Evolutionary conservation across 2,888 invertebrate genomes (phyloP).

Genomic region (Andrena bicolor): DNA sequence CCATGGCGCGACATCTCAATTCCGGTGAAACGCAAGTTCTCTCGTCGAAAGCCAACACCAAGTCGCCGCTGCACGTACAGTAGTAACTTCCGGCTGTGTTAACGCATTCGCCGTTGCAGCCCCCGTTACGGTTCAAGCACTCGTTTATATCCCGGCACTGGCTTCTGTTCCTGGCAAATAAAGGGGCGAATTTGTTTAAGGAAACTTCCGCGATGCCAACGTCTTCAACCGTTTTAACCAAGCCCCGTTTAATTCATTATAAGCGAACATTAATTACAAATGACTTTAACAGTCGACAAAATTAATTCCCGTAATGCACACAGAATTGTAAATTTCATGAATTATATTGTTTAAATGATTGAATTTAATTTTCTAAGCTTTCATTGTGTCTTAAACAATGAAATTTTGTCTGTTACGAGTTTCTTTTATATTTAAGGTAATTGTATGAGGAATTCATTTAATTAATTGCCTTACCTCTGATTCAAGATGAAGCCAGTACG

Average conservation of each 20-base stretch:
- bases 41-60: constrained; percentile 80
- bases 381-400: no score
- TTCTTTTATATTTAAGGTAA: not conserved
- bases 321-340: not conserved
- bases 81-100: constrained; percentile 83
- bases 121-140: constrained; percentile 82
- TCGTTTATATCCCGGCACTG: constrained; percentile 83
- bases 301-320: not conserved
- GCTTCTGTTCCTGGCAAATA: constrained; percentile 76
- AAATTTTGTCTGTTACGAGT: not conserved
- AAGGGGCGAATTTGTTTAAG: constrained; percentile 22
- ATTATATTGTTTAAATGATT: no score
- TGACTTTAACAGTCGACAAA: not conserved
- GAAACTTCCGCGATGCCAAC: constrained; percentile 4
- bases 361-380: no score
- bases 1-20: constrained; percentile 76
- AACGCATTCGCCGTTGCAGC: constrained; percentile 83
- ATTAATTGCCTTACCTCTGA: constrained; percentile 72
- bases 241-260: not conserved
- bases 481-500: constrained; percentile 75
- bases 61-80: constrained; percentile 81
- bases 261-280: not conserved
- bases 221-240: not conserved
- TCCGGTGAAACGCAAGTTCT: constrained; percentile 79
- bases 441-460: not conserved